phyloP scores from a whole-genome alignment of 92 coral and sea anemone genomes.

The Nematostella vectensis region DNA sequence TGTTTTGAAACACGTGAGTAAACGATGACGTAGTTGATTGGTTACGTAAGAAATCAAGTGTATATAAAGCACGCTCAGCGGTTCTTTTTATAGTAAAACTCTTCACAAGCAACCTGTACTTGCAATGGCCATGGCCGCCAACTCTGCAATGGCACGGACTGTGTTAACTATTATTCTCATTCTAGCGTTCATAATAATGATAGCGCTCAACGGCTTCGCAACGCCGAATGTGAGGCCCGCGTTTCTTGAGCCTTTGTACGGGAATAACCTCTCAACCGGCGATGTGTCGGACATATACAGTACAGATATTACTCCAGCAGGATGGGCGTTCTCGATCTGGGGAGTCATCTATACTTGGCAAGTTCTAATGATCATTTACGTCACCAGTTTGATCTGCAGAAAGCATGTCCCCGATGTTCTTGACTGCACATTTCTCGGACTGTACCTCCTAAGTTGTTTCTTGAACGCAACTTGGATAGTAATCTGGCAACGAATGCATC shows the following conservation, averaged over 20 bases:
- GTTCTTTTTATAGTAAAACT: no score
- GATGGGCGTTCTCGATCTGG: conserved; percentile 95
- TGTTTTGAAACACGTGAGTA: no score
- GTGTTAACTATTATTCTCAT: conserved; percentile 3
- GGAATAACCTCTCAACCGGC: conserved; percentile 41
- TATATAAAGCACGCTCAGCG: no score
- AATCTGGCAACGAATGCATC: conserved; percentile 42
- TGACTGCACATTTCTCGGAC: conserved; percentile 31
- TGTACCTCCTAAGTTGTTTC: conserved; percentile 33
- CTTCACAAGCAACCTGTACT: no score
- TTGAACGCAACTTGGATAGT: conserved; percentile 57
- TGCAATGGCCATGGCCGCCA: no score
- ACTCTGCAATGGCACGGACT: conserved; percentile 7
- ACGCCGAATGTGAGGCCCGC: conserved; percentile 4
- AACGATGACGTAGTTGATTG: no score
- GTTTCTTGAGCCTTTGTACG: conserved; percentile 12
- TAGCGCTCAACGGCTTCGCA: conserved; percentile 22
- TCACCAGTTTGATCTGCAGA: conserved; percentile 58
- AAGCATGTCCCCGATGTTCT: conserved; percentile 32
- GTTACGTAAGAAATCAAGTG: no score
- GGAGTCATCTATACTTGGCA: conserved; percentile 84
- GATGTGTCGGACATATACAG: conserved; percentile 47
- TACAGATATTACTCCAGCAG: conserved; percentile 81
- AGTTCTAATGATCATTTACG: conserved; percentile 53
- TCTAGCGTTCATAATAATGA: neutral